Percentiles rank a stretch among this genome's conserved stretches.
Conservation (phyloP, 2,113 vertebrate genomes). For the Ochotona princeps region DNA sequence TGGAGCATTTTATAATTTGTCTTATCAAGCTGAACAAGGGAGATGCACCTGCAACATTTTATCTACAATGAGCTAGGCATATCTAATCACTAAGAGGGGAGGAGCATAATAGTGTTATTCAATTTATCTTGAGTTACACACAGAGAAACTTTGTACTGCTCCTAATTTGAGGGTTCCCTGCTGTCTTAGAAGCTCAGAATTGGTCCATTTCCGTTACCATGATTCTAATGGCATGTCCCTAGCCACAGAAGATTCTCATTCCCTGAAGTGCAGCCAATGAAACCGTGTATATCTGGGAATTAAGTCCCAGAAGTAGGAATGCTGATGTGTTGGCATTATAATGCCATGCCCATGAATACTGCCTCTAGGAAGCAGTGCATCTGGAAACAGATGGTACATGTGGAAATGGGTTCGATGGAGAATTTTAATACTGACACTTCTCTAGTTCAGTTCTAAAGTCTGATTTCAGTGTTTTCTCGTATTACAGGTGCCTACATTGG, state of each 20-base stretch:
- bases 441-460: conserved; percentile 86
- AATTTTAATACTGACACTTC: conserved; percentile 87
- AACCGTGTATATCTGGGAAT: conserved; percentile 71
- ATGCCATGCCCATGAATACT: conserved; percentile 68
- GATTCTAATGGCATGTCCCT: conserved; percentile 17
- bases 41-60: conserved; percentile 46
- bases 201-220: conserved; percentile 69
- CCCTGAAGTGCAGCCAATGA: conserved; percentile 43
- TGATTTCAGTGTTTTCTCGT: conserved; percentile 84
- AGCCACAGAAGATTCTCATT: conserved; percentile 3
- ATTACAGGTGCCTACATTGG: conserved; percentile 83
- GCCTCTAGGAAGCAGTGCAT: conserved; percentile 84
- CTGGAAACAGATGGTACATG: conserved; percentile 88
- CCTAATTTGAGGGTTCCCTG: conserved; percentile 65
- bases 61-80: conserved; percentile 63
- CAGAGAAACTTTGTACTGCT: conserved; percentile 71
- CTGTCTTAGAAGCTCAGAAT: conserved; percentile 63
- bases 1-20: conserved; percentile 46
- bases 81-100: conserved; percentile 57
- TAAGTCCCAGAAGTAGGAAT: conserved; percentile 62
- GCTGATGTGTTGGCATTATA: conserved; percentile 68
- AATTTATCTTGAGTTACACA: conserved; percentile 74
- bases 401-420: conserved; percentile 84
- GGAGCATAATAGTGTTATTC: conserved; percentile 60
- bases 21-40: conserved; percentile 62